Percentiles rank a stretch among this genome's conserved stretches.
These are phyloP conservation scores for Drosophila prostipennis DNA, from an alignment of 2,888 invertebrate genomes.

Conservation along the genomic window DNA sequence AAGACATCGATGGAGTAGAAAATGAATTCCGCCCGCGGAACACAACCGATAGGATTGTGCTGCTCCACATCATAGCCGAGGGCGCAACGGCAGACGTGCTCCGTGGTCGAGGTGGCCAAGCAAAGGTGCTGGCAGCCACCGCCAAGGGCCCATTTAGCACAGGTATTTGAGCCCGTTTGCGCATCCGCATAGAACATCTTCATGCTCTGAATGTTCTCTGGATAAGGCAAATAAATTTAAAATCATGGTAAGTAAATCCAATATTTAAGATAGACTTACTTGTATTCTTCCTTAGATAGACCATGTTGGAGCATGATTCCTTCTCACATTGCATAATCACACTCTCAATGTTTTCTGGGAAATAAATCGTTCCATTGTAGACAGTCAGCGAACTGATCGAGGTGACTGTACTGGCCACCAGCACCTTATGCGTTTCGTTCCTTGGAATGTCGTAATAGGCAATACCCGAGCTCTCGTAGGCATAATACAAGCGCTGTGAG, in stretches of 20 bases:
- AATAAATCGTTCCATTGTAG: constrained; percentile 87
- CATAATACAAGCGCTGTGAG: constrained; percentile 89
- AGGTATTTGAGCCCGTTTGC: constrained; percentile 87
- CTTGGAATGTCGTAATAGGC: constrained; percentile 86
- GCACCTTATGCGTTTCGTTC: constrained; percentile 76
- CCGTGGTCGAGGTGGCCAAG: constrained; percentile 86
- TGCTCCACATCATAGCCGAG: constrained; percentile 87
- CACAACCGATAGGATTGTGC: constrained; percentile 85
- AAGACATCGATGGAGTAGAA: constrained; percentile 92
- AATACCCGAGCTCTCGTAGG: constrained; percentile 86
- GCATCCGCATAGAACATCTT: constrained; percentile 89
- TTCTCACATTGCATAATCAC: constrained; percentile 88
- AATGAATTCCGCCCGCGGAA: constrained; percentile 88
- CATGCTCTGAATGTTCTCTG: constrained; percentile 88
- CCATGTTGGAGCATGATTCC: constrained; percentile 84
- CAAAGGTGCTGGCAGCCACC: constrained; percentile 90
- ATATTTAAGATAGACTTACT: constrained; percentile 65
- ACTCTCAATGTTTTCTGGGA: constrained; percentile 88
- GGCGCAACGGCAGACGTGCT: constrained; percentile 90
- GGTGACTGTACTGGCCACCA: constrained; percentile 81
- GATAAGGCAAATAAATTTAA: no score
- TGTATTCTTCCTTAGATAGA: constrained; percentile 87
- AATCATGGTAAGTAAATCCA: neutral
- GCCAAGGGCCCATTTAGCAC: constrained; percentile 84
- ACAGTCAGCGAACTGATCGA: constrained; percentile 87